Percentiles rank a stretch among this genome's conserved stretches.
Evolutionary conservation across 2,888 invertebrate genomes (phyloP).

Genomic region (Uloborus plumipes): DNA sequence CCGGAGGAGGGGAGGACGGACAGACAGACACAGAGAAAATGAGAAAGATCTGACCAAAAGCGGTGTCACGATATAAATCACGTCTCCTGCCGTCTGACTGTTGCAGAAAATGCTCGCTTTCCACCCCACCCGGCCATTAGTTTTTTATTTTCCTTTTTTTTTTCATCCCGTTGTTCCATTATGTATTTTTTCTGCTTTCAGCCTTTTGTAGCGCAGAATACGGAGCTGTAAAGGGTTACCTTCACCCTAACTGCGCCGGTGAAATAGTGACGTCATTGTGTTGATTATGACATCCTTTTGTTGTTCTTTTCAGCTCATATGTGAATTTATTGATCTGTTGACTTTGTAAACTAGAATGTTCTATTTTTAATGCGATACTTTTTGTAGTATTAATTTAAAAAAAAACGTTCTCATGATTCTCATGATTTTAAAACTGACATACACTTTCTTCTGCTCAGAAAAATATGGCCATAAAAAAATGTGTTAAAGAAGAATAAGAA

Average conservation of each 20-base stretch:
- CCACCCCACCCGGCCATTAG: conserved; percentile 1
- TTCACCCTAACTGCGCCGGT: conserved; percentile 16
- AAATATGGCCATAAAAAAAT: too few species aligned
- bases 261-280: conserved; percentile 17
- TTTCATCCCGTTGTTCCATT: conserved; percentile 34
- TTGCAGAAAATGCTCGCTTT: conserved; percentile 30
- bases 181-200: conserved; percentile 23
- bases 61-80: conserved; percentile 58
- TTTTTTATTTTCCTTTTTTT: conserved; percentile 10
- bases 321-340: too few species aligned
- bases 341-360: too few species aligned
- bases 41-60: conserved; percentile 58
- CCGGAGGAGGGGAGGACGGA: conserved; percentile 1
- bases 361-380: too few species aligned
- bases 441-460: too few species aligned
- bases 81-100: conserved; percentile 49
- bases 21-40: conserved; percentile 53
- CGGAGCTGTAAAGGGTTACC: conserved; percentile 17
- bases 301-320: too few species aligned
- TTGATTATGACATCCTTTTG: too few species aligned
- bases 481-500: too few species aligned
- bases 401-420: too few species aligned
- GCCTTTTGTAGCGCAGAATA: conserved; percentile 12
- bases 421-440: too few species aligned
- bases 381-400: too few species aligned